A percentile compares a stretch with the other conserved stretches of the same genome.
Evolutionary conservation across 2,113 vertebrate species (phyloP).

Genomic region (Psilopsiagon aymara): DNA sequence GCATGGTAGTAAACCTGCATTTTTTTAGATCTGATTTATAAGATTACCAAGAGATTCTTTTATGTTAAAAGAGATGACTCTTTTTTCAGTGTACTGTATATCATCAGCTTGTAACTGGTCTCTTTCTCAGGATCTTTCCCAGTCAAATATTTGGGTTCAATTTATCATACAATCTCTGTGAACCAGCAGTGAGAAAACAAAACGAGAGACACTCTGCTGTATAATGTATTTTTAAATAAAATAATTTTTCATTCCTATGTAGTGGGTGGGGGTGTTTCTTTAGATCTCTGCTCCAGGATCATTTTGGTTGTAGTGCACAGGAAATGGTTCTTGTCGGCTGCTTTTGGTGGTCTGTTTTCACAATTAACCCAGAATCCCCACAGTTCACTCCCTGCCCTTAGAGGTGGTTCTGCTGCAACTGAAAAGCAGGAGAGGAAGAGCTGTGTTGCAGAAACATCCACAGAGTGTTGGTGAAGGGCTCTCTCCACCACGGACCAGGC

Average conservation of each 20-base stretch:
- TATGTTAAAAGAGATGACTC: slow-evolving; percentile 82
- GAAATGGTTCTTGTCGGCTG: not conserved
- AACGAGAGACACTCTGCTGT: slow-evolving; percentile 76
- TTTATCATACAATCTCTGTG: slow-evolving; percentile 73
- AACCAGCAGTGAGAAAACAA: slow-evolving; percentile 75
- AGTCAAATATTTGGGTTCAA: slow-evolving; percentile 75
- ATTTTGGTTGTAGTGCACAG: not conserved
- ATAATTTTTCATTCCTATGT: slow-evolving; percentile 53
- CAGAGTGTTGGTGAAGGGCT: not conserved
- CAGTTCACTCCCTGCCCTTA: not conserved
- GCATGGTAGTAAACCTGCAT: slow-evolving; percentile 76
- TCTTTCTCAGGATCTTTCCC: slow-evolving; percentile 79
- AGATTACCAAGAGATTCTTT: slow-evolving; percentile 79
- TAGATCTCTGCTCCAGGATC: not conserved
- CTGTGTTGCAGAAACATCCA: not conserved
- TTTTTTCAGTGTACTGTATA: slow-evolving; percentile 75
- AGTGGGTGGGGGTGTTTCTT: not conserved
- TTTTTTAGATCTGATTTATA: slow-evolving; percentile 77
- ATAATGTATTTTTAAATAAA: slow-evolving; percentile 85
- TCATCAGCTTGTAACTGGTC: slow-evolving; percentile 74
- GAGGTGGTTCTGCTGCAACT: not conserved
- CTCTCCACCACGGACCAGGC: not conserved
- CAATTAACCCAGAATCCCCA: not conserved
- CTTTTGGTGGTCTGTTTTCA: not conserved
- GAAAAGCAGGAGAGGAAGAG: not conserved